These are phyloP conservation scores for Chromoteleia sp. DNA, from an alignment of 2,888 invertebrate species.

Conservation along the genomic window DNA sequence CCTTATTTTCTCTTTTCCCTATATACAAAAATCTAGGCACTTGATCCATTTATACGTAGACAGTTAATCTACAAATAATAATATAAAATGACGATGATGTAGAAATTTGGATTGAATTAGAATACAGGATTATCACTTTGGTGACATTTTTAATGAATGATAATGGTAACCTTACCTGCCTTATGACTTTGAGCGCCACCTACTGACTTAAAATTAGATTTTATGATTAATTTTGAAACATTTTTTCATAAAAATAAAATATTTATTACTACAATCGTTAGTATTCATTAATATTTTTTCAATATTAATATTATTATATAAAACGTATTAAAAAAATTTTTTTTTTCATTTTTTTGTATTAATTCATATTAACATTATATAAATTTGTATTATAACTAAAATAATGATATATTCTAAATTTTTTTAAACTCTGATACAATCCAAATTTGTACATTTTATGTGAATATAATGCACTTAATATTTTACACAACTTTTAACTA, in stretches of 20 bases:
- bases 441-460: conserved; percentile 31
- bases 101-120: conserved; percentile 45
- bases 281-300: not conserved
- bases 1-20: conserved; percentile 17
- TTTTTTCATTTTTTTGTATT: not conserved
- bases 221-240: not conserved
- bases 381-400: not conserved
- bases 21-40: conserved; percentile 65
- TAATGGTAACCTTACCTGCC: not conserved
- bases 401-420: not conserved
- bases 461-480: conserved; percentile 17
- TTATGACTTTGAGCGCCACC: too few relatives aligned
- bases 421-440: conserved; percentile 32
- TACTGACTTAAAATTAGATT: not conserved
- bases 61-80: conserved; percentile 45
- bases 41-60: conserved; percentile 42
- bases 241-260: conserved; percentile 7
- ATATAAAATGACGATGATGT: conserved; percentile 15
- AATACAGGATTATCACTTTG: conserved; percentile 15
- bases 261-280: not conserved
- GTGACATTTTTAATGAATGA: not conserved
- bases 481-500: conserved; percentile 22
- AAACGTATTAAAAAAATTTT: not conserved
- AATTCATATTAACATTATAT: not conserved
- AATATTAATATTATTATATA: not conserved